phyloP scores from a whole-genome alignment of 2,888 invertebrate genomes.

The Drosophila mimetica region DNA sequence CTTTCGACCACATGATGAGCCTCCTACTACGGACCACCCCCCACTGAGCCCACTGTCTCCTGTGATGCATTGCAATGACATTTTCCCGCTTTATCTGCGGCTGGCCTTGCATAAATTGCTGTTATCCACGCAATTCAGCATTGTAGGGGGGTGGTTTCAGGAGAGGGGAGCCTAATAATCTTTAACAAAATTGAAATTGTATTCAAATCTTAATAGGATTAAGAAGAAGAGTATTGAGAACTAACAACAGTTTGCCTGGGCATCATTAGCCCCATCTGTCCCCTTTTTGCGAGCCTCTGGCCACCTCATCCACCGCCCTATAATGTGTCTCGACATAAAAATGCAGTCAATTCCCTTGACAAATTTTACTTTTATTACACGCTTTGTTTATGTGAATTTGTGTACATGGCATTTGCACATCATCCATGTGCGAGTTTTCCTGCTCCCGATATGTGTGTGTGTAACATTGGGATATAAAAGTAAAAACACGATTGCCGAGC shows the following conservation, averaged over 20 bases:
- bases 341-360: conserved; percentile 71
- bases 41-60: conserved; percentile 1
- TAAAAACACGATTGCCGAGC: conserved; percentile 17
- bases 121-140: conserved; percentile 28
- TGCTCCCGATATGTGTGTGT: neutral
- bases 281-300: conserved; percentile 1
- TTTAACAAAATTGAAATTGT: too few relatives aligned
- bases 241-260: neutral
- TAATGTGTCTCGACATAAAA: conserved; percentile 44
- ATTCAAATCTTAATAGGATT: too few relatives aligned
- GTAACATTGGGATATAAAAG: conserved; percentile 10
- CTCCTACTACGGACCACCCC: too few relatives aligned
- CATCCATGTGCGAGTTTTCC: conserved; percentile 33
- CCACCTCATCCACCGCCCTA: neutral
- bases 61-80: conserved; percentile 65
- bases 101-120: conserved; percentile 63
- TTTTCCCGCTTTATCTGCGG: conserved; percentile 70
- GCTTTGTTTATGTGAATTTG: conserved; percentile 44
- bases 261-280: neutral
- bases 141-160: neutral
- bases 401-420: conserved; percentile 57
- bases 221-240: too few relatives aligned
- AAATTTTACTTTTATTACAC: conserved; percentile 68
- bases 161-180: neutral
- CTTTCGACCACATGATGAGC: conserved; percentile 9